phyloP scores from a whole-genome alignment of 53 echinoderm and acorn worm genomes.

The Luidia sarsii region DNA sequence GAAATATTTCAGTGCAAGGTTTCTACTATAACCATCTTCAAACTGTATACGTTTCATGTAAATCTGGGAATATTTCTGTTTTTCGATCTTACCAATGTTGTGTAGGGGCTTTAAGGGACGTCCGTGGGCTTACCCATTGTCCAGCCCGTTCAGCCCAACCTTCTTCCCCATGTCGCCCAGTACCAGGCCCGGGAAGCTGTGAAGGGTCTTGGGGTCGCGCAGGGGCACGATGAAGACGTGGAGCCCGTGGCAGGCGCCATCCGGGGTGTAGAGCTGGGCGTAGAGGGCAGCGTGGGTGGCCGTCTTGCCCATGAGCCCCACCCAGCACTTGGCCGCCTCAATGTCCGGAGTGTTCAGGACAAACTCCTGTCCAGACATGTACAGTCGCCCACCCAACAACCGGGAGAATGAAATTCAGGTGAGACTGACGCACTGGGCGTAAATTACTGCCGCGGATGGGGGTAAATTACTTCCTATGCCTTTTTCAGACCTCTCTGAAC shows the following conservation, averaged over 20 bases:
- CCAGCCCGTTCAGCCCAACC: slow-evolving; percentile 86
- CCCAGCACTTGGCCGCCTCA: slow-evolving; percentile 84
- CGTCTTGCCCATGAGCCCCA: slow-evolving; percentile 75
- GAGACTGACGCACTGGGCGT: too few species aligned
- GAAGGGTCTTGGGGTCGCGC: slow-evolving; percentile 63
- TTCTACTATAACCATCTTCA: too few species aligned
- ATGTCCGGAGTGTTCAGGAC: slow-evolving; percentile 75
- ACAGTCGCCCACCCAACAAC: too few species aligned
- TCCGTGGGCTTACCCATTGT: slow-evolving; percentile 97
- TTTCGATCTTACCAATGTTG: too few species aligned
- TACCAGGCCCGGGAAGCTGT: slow-evolving; percentile 66
- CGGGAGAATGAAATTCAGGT: too few species aligned
- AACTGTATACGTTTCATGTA: too few species aligned
- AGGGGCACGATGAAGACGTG: slow-evolving; percentile 77
- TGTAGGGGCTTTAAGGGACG: too few species aligned
- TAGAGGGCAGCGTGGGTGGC: slow-evolving; percentile 76
- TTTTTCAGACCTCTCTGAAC: too few species aligned
- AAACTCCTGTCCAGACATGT: slow-evolving; percentile 59
- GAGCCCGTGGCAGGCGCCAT: slow-evolving; percentile 78
- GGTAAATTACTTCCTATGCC: too few species aligned
- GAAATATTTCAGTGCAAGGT: too few species aligned
- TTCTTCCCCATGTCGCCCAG: slow-evolving; percentile 90
- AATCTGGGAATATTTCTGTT: too few species aligned
- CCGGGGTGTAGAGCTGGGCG: slow-evolving; percentile 79
- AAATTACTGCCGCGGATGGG: too few species aligned